A percentile compares a stretch with the other conserved stretches of the same genome.
Evolutionary conservation across 2,113 vertebrate genomes (phyloP).

Genomic region (Machaerirhynchus nigripectus): DNA sequence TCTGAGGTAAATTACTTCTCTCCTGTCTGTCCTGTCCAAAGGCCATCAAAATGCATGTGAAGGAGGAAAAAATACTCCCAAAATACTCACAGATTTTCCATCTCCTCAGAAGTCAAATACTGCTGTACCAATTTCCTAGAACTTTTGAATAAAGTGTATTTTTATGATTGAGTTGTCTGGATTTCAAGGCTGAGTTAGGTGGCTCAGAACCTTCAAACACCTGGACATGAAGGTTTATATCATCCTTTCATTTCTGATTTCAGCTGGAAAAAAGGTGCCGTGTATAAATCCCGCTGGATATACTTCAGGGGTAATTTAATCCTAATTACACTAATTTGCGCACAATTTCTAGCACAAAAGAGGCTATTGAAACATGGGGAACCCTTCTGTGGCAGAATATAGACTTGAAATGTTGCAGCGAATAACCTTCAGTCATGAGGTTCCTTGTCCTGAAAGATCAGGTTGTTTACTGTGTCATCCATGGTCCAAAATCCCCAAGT

Average conservation of each 20-base stretch:
- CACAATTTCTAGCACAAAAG: background rate
- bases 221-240: background rate
- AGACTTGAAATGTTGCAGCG: background rate
- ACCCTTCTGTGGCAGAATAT: background rate
- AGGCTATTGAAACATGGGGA: background rate
- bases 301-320: background rate
- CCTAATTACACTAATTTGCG: background rate
- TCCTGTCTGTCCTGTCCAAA: background rate
- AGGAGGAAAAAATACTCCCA: background rate
- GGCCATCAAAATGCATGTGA: background rate
- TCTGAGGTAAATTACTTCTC: slow-evolving; percentile 75
- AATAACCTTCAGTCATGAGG: background rate
- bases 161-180: background rate
- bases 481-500: background rate
- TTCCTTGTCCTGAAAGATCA: background rate
- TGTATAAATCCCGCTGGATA: background rate
- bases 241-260: background rate
- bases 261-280: background rate
- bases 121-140: background rate
- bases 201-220: background rate
- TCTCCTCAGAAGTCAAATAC: background rate
- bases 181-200: background rate
- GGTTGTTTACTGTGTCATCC: background rate
- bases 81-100: background rate
- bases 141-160: background rate